Evolutionary conservation across 2,113 vertebrate genomes (phyloP).

Genomic region (Podiceps cristatus): DNA sequence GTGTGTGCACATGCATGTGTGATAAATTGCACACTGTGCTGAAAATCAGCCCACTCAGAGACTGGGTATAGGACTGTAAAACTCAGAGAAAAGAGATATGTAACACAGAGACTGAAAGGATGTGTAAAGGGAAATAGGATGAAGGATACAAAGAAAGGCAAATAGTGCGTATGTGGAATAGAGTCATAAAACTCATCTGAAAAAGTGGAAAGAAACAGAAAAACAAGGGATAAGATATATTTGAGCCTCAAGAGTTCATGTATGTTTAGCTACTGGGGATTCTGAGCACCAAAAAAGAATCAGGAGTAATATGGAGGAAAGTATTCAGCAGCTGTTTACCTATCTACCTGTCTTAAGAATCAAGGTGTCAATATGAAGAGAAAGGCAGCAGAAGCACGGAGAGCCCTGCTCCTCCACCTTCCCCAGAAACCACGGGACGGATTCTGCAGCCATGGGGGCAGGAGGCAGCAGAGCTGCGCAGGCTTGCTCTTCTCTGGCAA

Average conservation of each 20-base stretch:
- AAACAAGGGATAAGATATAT: background rate
- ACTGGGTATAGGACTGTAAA: background rate
- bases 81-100: background rate
- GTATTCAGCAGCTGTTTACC: background rate
- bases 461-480: background rate
- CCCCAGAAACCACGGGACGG: background rate
- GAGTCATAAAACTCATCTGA: background rate
- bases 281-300: background rate
- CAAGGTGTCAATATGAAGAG: background rate
- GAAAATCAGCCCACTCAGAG: background rate
- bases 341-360: background rate
- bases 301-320: background rate
- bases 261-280: background rate
- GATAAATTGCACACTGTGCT: background rate
- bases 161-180: background rate
- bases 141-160: background rate
- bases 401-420: background rate
- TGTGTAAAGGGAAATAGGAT: background rate
- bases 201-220: background rate
- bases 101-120: background rate
- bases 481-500: background rate
- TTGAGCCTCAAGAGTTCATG: background rate
- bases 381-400: background rate
- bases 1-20: too few relatives aligned
- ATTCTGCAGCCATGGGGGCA: background rate